Percentiles rank a stretch among this genome's conserved stretches.
These are phyloP conservation scores for Riparia riparia DNA, from an alignment of 2,113 vertebrate genomes.

Conservation along the genomic window DNA sequence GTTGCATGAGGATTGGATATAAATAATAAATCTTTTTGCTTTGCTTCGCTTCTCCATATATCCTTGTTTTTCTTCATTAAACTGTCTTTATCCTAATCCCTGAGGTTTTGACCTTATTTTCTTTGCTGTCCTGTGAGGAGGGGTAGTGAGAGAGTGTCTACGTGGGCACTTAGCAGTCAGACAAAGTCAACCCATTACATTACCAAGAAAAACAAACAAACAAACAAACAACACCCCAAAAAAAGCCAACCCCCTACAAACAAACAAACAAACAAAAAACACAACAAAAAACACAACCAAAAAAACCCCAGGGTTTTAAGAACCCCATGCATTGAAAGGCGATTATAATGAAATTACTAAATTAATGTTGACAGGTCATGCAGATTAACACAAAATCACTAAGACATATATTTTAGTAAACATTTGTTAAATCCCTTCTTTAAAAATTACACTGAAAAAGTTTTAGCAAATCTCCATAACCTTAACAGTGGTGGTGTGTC, in stretches of 20 bases:
- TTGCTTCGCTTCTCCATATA: neutral
- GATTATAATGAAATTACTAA: neutral
- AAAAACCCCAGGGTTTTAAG: accelerated
- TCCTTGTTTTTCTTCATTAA: neutral
- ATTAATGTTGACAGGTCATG: neutral
- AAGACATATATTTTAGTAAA: neutral
- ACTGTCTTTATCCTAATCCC: neutral
- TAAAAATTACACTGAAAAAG: neutral
- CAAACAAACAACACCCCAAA: no score
- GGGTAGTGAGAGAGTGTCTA: neutral
- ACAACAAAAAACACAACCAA: no score
- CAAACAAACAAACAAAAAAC: no score
- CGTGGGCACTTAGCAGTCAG: neutral
- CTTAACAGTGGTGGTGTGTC: neutral
- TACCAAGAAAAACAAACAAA: neutral
- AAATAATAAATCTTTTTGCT: neutral
- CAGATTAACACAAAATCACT: neutral
- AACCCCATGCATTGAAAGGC: neutral
- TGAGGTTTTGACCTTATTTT: neutral
- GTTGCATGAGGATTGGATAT: neutral
- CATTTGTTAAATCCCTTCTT: neutral
- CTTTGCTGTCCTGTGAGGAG: neutral
- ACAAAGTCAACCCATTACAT: neutral
- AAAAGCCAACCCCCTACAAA: no score
- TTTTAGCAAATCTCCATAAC: neutral